Percentiles rank a stretch among this genome's conserved stretches.
These are phyloP conservation scores for Pantherophis alleghaniensis DNA, from an alignment of 2,797 vertebrate species.

Conservation along the genomic window DNA sequence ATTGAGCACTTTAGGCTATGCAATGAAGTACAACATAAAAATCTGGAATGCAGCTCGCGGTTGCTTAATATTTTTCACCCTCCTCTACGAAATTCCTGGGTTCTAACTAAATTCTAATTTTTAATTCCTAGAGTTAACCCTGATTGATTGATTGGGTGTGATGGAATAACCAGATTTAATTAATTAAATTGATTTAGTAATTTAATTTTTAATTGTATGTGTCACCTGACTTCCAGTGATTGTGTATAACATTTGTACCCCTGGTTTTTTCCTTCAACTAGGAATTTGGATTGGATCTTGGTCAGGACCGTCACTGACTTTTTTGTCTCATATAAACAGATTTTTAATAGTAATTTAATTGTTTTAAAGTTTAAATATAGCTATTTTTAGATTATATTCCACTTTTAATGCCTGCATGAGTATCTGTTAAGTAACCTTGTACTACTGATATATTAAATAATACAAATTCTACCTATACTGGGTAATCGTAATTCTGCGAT, in stretches of 20 bases:
- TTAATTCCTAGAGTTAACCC: not conserved
- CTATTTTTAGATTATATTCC: conserved; percentile 9
- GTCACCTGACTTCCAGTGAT: not conserved
- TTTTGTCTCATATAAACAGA: not conserved
- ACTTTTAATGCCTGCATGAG: not conserved
- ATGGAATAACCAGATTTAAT: not conserved
- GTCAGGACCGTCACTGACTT: not conserved
- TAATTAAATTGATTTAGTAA: not conserved
- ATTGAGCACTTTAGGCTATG: not conserved
- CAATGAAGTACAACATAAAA: not conserved
- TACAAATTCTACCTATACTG: conserved; percentile 5
- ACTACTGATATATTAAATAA: conserved; percentile 16
- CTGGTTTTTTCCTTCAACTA: not conserved
- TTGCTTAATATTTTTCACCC: not conserved
- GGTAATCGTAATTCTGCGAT: conserved; percentile 14
- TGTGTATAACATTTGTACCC: not conserved
- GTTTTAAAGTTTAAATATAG: conserved; percentile 3
- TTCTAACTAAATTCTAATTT: not conserved
- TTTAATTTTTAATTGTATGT: not conserved
- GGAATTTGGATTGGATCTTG: not conserved
- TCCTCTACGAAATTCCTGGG: not conserved
- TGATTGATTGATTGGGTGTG: not conserved
- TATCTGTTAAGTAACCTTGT: conserved; percentile 34
- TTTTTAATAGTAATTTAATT: not conserved
- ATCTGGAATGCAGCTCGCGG: not conserved